Evolutionary conservation across 1,140 invertebrate genomes (phyloP), one percentile per base, ranked within the genome.

Genomic region (Vollenhovia emeryi): DNA sequence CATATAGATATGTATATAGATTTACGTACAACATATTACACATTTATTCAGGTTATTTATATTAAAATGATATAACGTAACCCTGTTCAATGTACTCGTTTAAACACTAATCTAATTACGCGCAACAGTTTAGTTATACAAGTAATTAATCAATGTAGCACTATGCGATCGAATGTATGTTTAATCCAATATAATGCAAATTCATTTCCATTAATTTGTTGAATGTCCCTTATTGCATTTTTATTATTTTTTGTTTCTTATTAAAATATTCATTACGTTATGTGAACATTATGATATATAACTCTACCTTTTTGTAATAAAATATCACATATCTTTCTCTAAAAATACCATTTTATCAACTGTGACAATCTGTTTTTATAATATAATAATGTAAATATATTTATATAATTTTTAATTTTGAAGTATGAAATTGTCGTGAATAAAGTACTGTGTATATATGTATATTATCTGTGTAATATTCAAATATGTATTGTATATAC

Each of bases 41-140:
- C 40, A 82, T 45, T 57, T 36, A 43, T 55, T 55, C 18, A 27
- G 36, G n/a, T 71, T 73, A 59, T 33, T 71, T 57, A 8, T 33
- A n/a, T 82, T 82, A 57, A 62, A 80, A 43, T 43, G 6, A 71
- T 73, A 52, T 82, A 71, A 52, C 18, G 24, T 79, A 55, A 82
- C 50, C 50, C 78, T 82, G 50, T 82, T 59, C 36, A 71, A 55
- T n/a, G 9, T 40, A 40, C 11, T 73, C 27, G 2, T 73, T 71
- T 73, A 71, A 73, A 21, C 13, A 45, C 24, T 82, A 45, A 11
- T 33, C n/a, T 73, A 73, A 71, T 71, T 80, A 82, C 2, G 50
- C 36, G 50, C 50, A 71, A 33, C 30, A 52, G 30, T 36, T 64
- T 27, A n/a, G 24, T 59, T 40, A 9, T 21, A 40, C 24, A 40